Evolutionary conservation across 2,888 invertebrate species (phyloP), one percentile per base, ranked within the genome.

Genomic region (Lagria hirta): DNA sequence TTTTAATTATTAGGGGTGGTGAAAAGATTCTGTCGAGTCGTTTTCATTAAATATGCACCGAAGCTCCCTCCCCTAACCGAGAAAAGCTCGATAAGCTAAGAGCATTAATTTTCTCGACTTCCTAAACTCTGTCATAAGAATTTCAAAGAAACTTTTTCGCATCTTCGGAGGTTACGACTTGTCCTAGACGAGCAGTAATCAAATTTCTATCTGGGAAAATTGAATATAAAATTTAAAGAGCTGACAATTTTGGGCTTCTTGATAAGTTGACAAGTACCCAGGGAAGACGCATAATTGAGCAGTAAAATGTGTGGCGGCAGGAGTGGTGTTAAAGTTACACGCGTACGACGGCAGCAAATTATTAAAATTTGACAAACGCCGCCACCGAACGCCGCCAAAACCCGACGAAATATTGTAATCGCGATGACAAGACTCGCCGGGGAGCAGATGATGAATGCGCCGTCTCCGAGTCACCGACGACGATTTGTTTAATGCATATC

Each of bases 221-320:
- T 70, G 70, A 70, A 70, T 70, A 69, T 69, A 68, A 70, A 70
- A 70, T 70, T 70, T 65, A 66, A 69, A 65, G 66, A 68, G 65
- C 60, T 64, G 66, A 66, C 66, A 67, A 65, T 66, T 66, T 65
- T 51, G 60, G 59, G 50, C 56, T 51, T 52, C 54, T 57, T 63
- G 65, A 66, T 65, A 65, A 66, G 64, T 64, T 70, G 70, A 68
- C 69, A 68, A 69, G 66, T 61, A 62, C 62, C 66, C 57, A 55
- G 65, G 64, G 62, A 61, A 57, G 59, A 51, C 56, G 65, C 66
- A 68, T 69, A 69, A 69, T 69, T 69, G 68, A 69, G 62, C 58
- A 57, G 62, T 60, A 58, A 65, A 66, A 61, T 59, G 62, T 58
- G 60, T 55, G 57, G 54, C 49, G 57, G 50, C 54, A 58, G 60